phyloP scores from a whole-genome alignment of 2,113 vertebrate genomes.

The Phasianus colchicus region DNA sequence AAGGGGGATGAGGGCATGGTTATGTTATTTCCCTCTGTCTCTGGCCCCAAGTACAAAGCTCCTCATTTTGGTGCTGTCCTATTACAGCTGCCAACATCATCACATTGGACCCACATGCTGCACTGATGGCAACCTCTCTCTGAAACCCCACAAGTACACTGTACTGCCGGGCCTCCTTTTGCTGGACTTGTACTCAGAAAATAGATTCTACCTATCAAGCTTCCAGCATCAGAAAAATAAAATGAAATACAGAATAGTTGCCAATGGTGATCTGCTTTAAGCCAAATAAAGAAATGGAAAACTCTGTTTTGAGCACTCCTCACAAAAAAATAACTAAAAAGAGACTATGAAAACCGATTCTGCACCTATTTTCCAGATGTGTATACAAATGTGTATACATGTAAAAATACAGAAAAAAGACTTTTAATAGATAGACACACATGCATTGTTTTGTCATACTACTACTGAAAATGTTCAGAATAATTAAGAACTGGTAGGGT shows the following conservation, averaged over 20 bases:
- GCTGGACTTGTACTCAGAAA: background rate
- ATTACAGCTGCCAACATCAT: background rate
- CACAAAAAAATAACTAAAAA: background rate
- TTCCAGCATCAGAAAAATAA: background rate
- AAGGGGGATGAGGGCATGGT: fast-evolving
- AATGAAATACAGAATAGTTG: background rate
- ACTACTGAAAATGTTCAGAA: background rate
- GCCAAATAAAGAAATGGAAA: background rate
- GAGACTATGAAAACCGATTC: background rate
- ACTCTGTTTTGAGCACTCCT: background rate
- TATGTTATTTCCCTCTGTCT: background rate
- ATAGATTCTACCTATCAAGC: background rate
- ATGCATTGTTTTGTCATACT: background rate
- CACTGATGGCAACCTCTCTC: background rate
- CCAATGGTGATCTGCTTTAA: background rate
- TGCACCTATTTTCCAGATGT: background rate
- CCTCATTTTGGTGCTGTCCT: background rate
- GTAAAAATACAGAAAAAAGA: background rate
- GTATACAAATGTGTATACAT: too few species aligned
- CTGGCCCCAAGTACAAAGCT: background rate
- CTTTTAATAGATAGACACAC: background rate
- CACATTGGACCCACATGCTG: background rate
- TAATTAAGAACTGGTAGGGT: background rate
- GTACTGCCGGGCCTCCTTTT: background rate
- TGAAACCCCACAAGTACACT: background rate